These are phyloP conservation scores for Uloborus diversus DNA, from an alignment of 1,140 invertebrate species.

Conservation along the genomic window DNA sequence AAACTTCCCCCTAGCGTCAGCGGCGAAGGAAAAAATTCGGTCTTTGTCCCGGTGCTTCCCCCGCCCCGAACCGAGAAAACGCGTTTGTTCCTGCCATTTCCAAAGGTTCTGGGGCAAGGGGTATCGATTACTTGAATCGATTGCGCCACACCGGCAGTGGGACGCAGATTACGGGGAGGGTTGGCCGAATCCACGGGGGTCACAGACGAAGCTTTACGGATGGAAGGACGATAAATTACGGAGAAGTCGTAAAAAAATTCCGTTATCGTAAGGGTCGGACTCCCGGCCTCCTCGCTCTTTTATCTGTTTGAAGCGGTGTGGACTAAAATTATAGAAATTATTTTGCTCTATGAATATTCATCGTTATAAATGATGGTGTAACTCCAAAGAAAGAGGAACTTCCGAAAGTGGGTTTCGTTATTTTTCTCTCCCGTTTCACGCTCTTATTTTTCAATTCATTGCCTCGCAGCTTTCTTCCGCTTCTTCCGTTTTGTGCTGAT, in stretches of 20 bases:
- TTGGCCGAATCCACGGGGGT: slow-evolving; percentile 22
- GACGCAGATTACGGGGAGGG: slow-evolving; percentile 15
- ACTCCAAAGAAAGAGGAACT: slow-evolving; percentile 37
- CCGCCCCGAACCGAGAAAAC: slow-evolving; percentile 49
- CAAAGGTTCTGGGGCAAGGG: slow-evolving; percentile 54
- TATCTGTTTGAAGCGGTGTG: slow-evolving; percentile 31
- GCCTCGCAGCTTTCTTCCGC: too few relatives aligned
- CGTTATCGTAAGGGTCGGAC: slow-evolving; percentile 44
- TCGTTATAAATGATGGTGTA: slow-evolving; percentile 40
- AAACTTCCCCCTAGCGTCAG: slow-evolving; percentile 49
- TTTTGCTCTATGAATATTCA: slow-evolving; percentile 55
- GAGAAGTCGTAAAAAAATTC: slow-evolving; percentile 53
- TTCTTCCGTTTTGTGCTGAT: too few relatives aligned
- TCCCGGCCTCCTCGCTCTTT: slow-evolving; percentile 25
- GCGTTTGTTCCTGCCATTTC: slow-evolving; percentile 54
- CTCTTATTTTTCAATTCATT: not conserved
- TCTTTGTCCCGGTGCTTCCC: slow-evolving; percentile 52
- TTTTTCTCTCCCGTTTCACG: slow-evolving; percentile 3
- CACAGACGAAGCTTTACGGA: slow-evolving; percentile 48
- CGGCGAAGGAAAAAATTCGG: slow-evolving; percentile 35
- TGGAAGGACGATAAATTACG: slow-evolving; percentile 55
- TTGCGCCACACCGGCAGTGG: slow-evolving; percentile 34
- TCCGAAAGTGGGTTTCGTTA: not conserved
- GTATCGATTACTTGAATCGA: slow-evolving; percentile 53
- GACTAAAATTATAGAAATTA: slow-evolving; percentile 51